These are phyloP conservation scores for Chrysopilus asiliformis DNA, from an alignment of 2,888 invertebrate genomes.

Conservation along the genomic window DNA sequence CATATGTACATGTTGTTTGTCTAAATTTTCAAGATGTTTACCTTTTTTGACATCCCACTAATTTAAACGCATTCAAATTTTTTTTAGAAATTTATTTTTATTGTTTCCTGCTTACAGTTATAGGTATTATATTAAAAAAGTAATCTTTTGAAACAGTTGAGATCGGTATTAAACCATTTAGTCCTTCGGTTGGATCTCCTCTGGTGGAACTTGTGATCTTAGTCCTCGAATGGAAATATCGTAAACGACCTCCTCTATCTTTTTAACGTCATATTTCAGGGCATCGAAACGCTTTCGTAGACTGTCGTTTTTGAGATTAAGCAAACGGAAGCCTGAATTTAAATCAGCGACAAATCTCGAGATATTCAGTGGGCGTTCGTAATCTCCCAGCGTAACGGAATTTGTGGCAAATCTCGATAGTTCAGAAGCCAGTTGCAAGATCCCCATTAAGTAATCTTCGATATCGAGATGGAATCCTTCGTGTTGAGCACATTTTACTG, in stretches of 20 bases:
- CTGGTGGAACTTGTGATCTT: slow-evolving; percentile 17
- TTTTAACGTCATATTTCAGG: slow-evolving; percentile 84
- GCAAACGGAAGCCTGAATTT: slow-evolving; percentile 75
- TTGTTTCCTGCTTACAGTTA: too few relatives aligned
- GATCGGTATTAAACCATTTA: too few relatives aligned
- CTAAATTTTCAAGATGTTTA: neutral
- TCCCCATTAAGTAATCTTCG: slow-evolving; percentile 79
- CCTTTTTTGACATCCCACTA: too few relatives aligned
- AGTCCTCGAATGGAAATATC: slow-evolving; percentile 74
- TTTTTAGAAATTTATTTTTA: too few relatives aligned
- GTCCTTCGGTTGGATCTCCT: too few relatives aligned
- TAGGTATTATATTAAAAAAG: too few relatives aligned
- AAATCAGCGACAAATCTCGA: slow-evolving; percentile 76
- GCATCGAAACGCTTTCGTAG: slow-evolving; percentile 76
- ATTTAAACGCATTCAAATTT: too few relatives aligned
- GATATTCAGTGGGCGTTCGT: slow-evolving; percentile 65
- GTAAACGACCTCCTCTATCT: slow-evolving; percentile 84
- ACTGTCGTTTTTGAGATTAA: slow-evolving; percentile 83
- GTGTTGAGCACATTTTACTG: slow-evolving; percentile 51
- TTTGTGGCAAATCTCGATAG: slow-evolving; percentile 73
- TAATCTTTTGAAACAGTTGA: too few relatives aligned
- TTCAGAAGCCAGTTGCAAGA: slow-evolving; percentile 71
- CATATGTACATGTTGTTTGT: neutral
- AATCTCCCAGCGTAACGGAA: slow-evolving; percentile 73
- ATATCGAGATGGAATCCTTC: slow-evolving; percentile 81